phyloP scores from a whole-genome alignment of 2,797 vertebrate species.

The Falco rusticolus region DNA sequence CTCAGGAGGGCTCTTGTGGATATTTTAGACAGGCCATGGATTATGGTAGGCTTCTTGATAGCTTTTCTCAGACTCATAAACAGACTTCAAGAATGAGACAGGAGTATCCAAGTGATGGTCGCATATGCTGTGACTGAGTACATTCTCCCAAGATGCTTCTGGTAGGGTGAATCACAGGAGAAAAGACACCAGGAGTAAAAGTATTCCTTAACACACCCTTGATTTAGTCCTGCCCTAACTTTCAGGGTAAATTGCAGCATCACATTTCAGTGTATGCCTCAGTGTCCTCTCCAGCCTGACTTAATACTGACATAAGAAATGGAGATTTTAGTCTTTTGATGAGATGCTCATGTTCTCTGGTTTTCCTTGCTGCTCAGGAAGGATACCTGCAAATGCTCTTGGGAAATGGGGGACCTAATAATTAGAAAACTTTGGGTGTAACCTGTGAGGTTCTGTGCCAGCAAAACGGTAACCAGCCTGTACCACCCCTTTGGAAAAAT shows the following conservation, averaged over 20 bases:
- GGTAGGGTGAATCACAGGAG: background rate
- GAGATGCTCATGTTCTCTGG: background rate
- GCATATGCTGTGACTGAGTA: background rate
- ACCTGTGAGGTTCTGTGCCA: background rate
- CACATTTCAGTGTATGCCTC: background rate
- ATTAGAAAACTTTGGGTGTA: background rate
- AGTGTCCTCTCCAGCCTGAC: background rate
- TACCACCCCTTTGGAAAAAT: background rate
- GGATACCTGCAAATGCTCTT: background rate
- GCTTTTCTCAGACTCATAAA: conserved; percentile 67
- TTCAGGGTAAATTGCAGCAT: background rate
- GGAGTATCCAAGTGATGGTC: background rate
- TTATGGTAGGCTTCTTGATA: conserved; percentile 26
- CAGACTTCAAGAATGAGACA: background rate
- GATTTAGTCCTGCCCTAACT: background rate
- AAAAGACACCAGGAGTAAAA: background rate
- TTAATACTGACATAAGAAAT: background rate
- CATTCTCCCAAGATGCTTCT: background rate
- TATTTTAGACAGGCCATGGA: conserved; percentile 11
- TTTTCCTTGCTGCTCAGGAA: background rate
- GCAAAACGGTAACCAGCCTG: background rate
- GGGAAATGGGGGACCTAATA: background rate
- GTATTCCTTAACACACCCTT: background rate
- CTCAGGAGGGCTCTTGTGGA: conserved; percentile 39
- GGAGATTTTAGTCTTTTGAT: background rate